phyloP scores from a whole-genome alignment of 1,140 invertebrate species.

The Myzus persicae region DNA sequence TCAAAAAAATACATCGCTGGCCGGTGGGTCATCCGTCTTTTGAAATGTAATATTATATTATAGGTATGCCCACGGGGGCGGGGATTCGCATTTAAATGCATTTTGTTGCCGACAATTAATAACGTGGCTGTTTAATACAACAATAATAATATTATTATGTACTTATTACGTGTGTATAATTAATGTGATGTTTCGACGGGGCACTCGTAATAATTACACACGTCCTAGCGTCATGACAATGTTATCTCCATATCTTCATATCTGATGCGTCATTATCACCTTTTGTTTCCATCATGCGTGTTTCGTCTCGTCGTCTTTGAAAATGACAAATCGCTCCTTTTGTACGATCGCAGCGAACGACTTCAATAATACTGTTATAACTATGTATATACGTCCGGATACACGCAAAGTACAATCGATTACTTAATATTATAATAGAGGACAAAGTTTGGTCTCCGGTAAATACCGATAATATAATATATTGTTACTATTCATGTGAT shows the following conservation, averaged over 20 bases:
- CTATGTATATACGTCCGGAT: not conserved
- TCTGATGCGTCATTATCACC: constrained; percentile 33
- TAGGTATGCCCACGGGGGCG: not conserved
- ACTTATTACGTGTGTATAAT: not conserved
- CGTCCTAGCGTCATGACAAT: not conserved
- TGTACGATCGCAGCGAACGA: not conserved
- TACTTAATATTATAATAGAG: not conserved
- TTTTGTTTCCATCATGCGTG: not conserved
- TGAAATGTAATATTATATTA: constrained; percentile 2
- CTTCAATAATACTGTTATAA: not conserved
- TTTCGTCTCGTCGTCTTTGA: not conserved
- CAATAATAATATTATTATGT: constrained; percentile 21
- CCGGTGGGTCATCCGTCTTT: not conserved
- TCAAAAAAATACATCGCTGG: not conserved
- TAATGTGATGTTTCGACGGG: constrained; percentile 1
- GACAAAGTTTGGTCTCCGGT: not conserved
- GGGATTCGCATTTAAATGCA: constrained; percentile 34
- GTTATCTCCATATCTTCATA: not conserved
- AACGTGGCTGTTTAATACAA: not conserved
- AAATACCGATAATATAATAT: not conserved
- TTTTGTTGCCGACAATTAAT: constrained; percentile 25
- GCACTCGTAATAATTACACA: not conserved
- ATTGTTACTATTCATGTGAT: not conserved
- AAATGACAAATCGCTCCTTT: constrained; percentile 4
- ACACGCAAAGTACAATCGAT: not conserved